These are phyloP conservation scores for Oopsacas minuta DNA, from an alignment of 37 sponge, comb jelly and placozoan genomes.

Conservation along the genomic window DNA sequence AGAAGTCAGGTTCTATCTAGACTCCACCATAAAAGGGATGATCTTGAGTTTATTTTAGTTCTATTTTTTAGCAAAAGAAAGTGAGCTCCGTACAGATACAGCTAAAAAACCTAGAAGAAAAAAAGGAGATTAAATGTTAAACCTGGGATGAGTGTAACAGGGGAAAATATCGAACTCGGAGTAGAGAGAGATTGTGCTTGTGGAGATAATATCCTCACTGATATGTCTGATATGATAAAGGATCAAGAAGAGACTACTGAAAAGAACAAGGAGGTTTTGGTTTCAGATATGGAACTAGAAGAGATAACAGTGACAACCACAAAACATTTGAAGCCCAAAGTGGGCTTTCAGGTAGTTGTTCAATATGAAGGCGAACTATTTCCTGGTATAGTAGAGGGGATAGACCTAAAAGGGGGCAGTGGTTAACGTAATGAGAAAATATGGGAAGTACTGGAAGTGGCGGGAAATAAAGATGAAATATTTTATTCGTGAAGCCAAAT, in stretches of 20 bases:
- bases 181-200: neutral
- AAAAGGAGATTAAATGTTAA: conserved; percentile 5
- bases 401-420: neutral
- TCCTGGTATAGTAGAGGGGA: conserved; percentile 21
- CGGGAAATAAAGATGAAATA: conserved; percentile 21
- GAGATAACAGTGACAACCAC: neutral
- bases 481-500: conserved; percentile 3
- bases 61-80: neutral
- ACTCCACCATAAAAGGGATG: neutral
- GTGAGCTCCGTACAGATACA: neutral
- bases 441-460: conserved; percentile 31
- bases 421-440: conserved; percentile 28
- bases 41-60: neutral
- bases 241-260: neutral
- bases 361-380: conserved; percentile 16
- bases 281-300: neutral
- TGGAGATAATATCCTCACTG: neutral
- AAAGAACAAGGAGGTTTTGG: neutral
- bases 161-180: neutral
- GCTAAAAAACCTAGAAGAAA: neutral
- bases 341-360: neutral
- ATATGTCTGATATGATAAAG: neutral
- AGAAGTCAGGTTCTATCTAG: conserved; percentile 4
- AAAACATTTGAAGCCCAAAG: neutral
- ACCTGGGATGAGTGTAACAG: neutral